Evolutionary conservation across 92 coral and sea anemone genomes (phyloP), one percentile per base, ranked within the genome.

Genomic region (Zoanthus sociatus): DNA sequence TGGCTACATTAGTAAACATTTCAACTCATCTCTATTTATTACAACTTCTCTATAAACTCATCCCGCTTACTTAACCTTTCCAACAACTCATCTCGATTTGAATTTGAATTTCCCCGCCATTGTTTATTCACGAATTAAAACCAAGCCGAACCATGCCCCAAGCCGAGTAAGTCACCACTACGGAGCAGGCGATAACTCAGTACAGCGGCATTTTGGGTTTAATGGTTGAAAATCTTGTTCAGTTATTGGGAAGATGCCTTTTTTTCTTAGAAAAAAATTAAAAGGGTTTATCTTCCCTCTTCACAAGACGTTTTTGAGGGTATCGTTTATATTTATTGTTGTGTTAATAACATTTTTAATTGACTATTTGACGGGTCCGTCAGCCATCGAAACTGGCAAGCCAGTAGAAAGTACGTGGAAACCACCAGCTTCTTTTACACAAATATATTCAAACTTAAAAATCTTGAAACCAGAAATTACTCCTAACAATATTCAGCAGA

Each of bases 381-480:
- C 69, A 26, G 21, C 69, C 18, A 13, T 78, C 8, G 69, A 78
- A n/a, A 78, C 83, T 16, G 48, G 50, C 13, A 30, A 14, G 4
- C 47, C 51, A 30, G 70, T 55, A 26, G 42, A 13, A 78, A 56
- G 68, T 46, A 60, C 68, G 44, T 56, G 83, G 50, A 78, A 45
- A 14, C 54, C 55, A 6, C 77, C 77, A 6, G 16, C 7, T 17
- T 73, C 77, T 73, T 13, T 45, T 11, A 42, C 54, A 4, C 48
- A 56, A 8, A 56, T 54, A 1, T 78, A 70, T 31, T 60, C 56
- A 15, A 85, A 87, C 58, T 87, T 67, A 18, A 73, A 88, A 7
- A 77, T 91, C 18, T 48, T 91, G 17, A 16, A 60, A 6, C 91
- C 92, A 16, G 60, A 76, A 13, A 81, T 91, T 32, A 64, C 54